Conservation (phyloP, 2,113 vertebrate species). For the Neolamprologus brichardi region DNA sequence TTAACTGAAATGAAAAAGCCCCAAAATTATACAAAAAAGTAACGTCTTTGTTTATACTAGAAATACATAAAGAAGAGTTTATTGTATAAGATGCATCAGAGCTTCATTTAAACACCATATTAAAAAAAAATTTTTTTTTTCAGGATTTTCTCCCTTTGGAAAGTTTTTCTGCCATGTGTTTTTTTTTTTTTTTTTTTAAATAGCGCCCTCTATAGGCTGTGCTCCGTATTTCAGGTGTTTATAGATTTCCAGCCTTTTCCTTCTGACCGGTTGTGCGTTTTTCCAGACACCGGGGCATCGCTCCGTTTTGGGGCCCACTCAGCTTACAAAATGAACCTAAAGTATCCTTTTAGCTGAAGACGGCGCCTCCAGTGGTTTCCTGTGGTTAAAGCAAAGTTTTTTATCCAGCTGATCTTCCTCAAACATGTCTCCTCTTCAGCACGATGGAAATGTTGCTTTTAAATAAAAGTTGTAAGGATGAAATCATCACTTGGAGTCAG, state of each 20-base stretch:
- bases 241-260: neutral
- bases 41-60: neutral
- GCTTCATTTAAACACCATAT: neutral
- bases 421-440: neutral
- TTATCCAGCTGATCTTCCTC: neutral
- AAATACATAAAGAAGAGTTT: fast-evolving
- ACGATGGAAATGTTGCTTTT: neutral
- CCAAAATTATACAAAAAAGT: neutral
- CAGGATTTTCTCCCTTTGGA: neutral
- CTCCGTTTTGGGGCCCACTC: neutral
- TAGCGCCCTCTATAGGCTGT: neutral
- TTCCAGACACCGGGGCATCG: fast-evolving
- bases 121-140: neutral
- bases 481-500: neutral
- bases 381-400: neutral
- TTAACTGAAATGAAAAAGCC: neutral
- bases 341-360: neutral
- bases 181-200: fast-evolving
- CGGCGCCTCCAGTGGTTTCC: neutral
- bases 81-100: neutral
- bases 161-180: neutral
- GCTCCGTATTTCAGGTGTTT: neutral
- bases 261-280: fast-evolving
- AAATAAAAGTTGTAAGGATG: neutral
- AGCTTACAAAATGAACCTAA: neutral